Conservation (phyloP, 2,888 invertebrate genomes). For the Amblyjoppa proteus region DNA sequence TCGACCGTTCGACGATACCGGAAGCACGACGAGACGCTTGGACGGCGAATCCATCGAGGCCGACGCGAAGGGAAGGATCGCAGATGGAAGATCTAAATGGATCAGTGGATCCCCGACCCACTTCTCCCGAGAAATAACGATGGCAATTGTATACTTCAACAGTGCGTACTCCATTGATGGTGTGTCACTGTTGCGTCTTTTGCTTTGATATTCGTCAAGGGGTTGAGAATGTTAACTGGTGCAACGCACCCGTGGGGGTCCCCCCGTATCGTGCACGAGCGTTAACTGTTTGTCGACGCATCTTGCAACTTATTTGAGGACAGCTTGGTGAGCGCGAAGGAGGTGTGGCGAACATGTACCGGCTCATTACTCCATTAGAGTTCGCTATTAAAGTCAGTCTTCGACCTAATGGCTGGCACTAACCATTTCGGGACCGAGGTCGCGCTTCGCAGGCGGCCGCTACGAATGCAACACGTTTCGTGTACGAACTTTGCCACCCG, state of each 20-base stretch:
- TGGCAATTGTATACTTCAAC: conserved; percentile 60
- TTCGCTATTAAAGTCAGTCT: conserved; percentile 79
- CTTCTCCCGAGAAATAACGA: conserved; percentile 51
- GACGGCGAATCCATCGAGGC: neutral
- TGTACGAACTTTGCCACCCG: neutral
- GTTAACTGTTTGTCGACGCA: conserved; percentile 57
- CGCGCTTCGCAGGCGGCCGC: conserved; percentile 45
- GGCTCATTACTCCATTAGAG: conserved; percentile 80
- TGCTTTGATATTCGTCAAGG: conserved; percentile 17
- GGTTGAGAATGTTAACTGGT: conserved; percentile 45
- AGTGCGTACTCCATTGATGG: conserved; percentile 57
- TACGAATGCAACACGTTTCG: conserved; percentile 45
- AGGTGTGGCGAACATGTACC: conserved; percentile 69
- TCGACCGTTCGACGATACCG: no score
- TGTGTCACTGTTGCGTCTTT: conserved; percentile 33
- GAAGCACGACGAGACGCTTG: neutral
- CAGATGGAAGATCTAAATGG: conserved; percentile 48
- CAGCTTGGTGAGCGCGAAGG: conserved; percentile 71
- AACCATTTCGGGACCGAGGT: conserved; percentile 67
- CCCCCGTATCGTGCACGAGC: conserved; percentile 14
- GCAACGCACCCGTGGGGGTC: neutral
- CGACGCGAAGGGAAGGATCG: neutral
- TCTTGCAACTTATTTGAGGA: conserved; percentile 68
- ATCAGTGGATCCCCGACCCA: conserved; percentile 67
- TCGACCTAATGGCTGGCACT: conserved; percentile 74